These are phyloP conservation scores for Motacilla alba DNA, from an alignment of 2,113 vertebrate species.

Conservation along the genomic window DNA sequence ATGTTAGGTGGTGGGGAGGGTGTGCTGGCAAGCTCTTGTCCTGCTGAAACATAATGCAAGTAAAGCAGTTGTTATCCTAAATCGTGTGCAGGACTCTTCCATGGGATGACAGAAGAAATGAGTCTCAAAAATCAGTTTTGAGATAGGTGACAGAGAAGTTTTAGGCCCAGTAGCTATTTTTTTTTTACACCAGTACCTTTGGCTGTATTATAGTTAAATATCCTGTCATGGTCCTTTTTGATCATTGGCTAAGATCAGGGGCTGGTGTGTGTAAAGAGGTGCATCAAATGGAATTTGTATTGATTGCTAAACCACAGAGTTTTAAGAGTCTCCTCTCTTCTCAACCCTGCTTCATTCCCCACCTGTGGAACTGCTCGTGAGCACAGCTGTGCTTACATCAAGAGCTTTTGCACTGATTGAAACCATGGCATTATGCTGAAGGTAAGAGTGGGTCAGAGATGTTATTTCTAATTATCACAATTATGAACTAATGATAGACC, in stretches of 20 bases:
- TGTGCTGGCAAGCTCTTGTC: neutral
- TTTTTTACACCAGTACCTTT: neutral
- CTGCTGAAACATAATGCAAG: neutral
- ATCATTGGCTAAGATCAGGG: neutral
- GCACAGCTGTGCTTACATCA: neutral
- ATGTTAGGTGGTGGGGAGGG: neutral
- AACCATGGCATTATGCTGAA: neutral
- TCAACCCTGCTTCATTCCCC: neutral
- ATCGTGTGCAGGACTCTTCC: neutral
- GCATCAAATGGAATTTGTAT: neutral
- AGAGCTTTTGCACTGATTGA: neutral
- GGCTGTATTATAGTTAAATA: neutral
- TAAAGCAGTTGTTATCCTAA: neutral
- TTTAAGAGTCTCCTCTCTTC: neutral
- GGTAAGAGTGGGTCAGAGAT: neutral
- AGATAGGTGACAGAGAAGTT: neutral
- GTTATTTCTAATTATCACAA: neutral
- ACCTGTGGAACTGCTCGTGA: neutral
- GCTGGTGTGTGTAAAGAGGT: neutral
- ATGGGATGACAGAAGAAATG: fast-evolving
- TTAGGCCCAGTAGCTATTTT: neutral
- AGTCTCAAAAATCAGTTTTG: neutral
- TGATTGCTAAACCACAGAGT: neutral
- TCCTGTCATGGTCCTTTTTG: neutral
- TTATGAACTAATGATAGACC: neutral